Base-by-base conservation (phyloP, 2,888 invertebrate species). In the Zaprionus lineosus region DNA sequence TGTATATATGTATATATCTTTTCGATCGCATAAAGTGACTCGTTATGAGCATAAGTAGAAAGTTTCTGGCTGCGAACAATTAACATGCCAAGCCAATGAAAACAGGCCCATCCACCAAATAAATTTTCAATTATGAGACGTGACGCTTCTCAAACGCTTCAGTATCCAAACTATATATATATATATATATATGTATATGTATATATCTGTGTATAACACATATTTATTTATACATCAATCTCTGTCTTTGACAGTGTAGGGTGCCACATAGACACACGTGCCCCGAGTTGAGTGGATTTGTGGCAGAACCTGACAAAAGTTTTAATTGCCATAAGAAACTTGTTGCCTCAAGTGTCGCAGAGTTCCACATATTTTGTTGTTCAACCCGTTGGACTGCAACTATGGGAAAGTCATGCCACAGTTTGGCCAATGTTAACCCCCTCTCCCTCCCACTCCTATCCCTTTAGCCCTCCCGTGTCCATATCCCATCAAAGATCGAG, bases 31-130 rank as follows among this genome's bases (percentile, higher is more conserved):
- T 39, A 58, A 58, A 74, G 67, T 64, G 77, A 77, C 78, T 69
- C 69, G 39, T 73, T 72, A 77, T 77, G 77, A 77, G 74, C 77
- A 70, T 71, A 69, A 62, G 71, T 79, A 82, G 81, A 82, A 82
- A 82, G 81, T 83, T 83, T 73, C 65, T 67, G 66, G 43, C 50
- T 58, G 55, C 43, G 28, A 67, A 61, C 68, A 79, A 81, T 78
- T 81, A 81, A 73, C 78, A 71, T 74, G 78, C 71, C 70, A 50
- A 55, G 60, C 28, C 57, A 58, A 57, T 40, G 34, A 14, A 46
- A 58, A 60, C 37, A 29, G 34, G 59, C 48, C 36, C 59, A 58
- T 12, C 19, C 14, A 15, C 41, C 67, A 43, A 46, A 57, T 41
- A 53, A 50, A 29, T 47, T 55, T 55, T 55, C 47, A 64, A 56